Evolutionary conservation across 2,888 invertebrate genomes (phyloP).

Genomic region (Sepiola atlantica): DNA sequence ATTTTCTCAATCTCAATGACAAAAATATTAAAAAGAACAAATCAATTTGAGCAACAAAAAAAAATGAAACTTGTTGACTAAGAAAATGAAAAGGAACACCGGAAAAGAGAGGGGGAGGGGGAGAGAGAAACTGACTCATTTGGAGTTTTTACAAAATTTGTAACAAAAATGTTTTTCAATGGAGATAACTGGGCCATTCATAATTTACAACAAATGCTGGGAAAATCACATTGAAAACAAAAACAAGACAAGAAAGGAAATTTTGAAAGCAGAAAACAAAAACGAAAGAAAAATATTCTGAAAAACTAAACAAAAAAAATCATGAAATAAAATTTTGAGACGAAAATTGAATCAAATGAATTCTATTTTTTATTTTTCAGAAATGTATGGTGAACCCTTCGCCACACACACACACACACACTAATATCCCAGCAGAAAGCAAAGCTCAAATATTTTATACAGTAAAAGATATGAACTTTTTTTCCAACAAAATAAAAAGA

Average conservation of each 20-base stretch:
- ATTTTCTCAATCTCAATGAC: not conserved
- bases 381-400: too few species aligned
- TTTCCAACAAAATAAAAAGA: too few species aligned
- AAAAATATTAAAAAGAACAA: not conserved
- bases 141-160: not conserved
- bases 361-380: too few species aligned
- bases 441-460: too few species aligned
- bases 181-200: not conserved
- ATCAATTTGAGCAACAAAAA: not conserved
- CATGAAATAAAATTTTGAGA: not conserved
- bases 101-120: not conserved
- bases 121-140: not conserved
- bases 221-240: not conserved
- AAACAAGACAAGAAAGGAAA: not conserved
- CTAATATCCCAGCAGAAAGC: too few species aligned
- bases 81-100: not conserved
- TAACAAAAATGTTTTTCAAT: not conserved
- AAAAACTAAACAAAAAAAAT: not conserved
- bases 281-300: not conserved
- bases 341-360: not conserved
- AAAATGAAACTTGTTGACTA: not conserved
- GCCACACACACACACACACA: too few species aligned
- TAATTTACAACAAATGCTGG: not conserved
- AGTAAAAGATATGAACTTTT: too few species aligned
- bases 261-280: not conserved